Base-by-base conservation (phyloP, 2,888 invertebrate species). In the Corythucha ciliata region DNA sequence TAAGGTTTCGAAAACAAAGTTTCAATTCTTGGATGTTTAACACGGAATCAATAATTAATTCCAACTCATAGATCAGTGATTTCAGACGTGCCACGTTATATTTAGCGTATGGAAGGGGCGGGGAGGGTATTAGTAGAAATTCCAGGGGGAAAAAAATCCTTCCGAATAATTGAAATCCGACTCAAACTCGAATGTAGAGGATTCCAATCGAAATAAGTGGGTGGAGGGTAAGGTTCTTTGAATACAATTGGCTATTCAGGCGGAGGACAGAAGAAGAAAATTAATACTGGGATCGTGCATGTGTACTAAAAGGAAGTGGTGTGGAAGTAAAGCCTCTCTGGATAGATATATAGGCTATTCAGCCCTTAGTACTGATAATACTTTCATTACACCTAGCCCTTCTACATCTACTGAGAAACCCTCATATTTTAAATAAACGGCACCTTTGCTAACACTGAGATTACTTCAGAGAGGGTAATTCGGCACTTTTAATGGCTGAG, bases 271-370 rank as follows among this genome's bases (percentile, higher is more conserved):
- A 33, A 18, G 33, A 33, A 33, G 33, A 33, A 33, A 33, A 33
- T 33, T 33, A 33, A 33, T 33, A 33, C 33, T 33, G 33, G 33
- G 33, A 33, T 33, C 33, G 33, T 33, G 33, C 33, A 33, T 33
- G 33, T 33, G 33, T 33, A 33, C 33, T 33, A 33, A 33, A 18
- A 18, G 33, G 33, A 16, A 33, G 33, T 33, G 33, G 33, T 33
- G 33, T 33, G 33, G 33, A 33, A 33, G 14, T 33, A 33, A 33
- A 33, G 33, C 16, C 33, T n/a, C n/a, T n/a, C n/a, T 4, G 33
- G 33, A 33, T 33, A 33, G 33, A 33, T 33, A 33, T 29, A 29
- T 33, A 33, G 33, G 33, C 33, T 18, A 33, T 33, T 33, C 7
- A 14, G 7, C 33, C 33, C 33, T 33, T 33, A 16, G 14, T 18